Evolutionary conservation across 2,888 invertebrate species (phyloP), one percentile per base, ranked within the genome.

Genomic region (Rhyacophila evoluta): DNA sequence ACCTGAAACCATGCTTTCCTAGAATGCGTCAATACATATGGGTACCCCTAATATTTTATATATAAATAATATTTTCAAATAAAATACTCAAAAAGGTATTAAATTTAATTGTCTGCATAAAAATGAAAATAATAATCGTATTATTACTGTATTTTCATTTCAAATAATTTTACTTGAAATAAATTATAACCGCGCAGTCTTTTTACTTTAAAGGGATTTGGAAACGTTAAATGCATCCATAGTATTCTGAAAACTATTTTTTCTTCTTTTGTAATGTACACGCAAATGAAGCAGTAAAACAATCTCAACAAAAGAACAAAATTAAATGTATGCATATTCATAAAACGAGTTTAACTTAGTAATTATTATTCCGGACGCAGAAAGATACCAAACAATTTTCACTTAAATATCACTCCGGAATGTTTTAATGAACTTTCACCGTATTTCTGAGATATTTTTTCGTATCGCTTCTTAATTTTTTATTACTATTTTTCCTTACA

Each of bases 271-370:
- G 19, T 77, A 77, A 77, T 77, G 72, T 77, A 41, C 72, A 77
- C 77, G 68, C 77, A 77, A 77, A 77, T 77, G 77, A 77, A 77
- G 77, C 72, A 72, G 72, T 77, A 77, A 77, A 77, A 72, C 77
- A 74, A 74, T 55, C 74, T 25, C 5, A 37, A 27, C 29, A 33
- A 77, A 72, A 72, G 77, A 72, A 77, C 77, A 77, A 33, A 77
- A 77, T 77, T 41, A 77, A 77, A 72, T 72, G 11, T 41, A 77
- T 77, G 77, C 77, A 77, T 72, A 77, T 77, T 77, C 72, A 77
- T 77, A 28, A 72, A 69, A 39, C 41, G 41, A 28, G 55, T 67
- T 28, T 77, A 27, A 55, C 69, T 75, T 38, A 75, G 67, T 72
- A 77, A 55, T 55, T 55, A 55, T 19, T 55, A 55, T 55, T 55